Base-by-base conservation (phyloP, 2,113 vertebrate genomes). In the Pomatostomus ruficeps region DNA sequence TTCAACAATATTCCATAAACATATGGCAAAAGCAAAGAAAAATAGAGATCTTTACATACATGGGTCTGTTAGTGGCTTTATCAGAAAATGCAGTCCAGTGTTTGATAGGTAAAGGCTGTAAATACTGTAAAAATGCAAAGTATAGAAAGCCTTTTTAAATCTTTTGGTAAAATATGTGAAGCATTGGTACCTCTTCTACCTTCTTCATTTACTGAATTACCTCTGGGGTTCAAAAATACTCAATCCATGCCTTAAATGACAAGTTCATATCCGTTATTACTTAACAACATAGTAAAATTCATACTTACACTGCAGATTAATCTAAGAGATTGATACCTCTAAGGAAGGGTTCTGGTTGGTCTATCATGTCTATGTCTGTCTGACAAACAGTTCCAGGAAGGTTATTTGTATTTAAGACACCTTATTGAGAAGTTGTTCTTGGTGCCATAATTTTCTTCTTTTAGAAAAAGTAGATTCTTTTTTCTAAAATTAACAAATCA, bases 351-450 rank as follows among this genome's bases (percentile, higher is more conserved):
- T 85, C 81, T 77, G 48, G 58, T 90, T 71, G 82, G 67, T 80
- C 78, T 93, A 40, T 66, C 75, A 42, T 71, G 71, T 80, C 82
- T 91, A 74, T 8, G 2, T 63, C 59, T 80, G 67, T 75, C 52
- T 77, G 65, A 82, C n/a, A 94, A 94, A 93, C 88, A 90, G 55
- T 96, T 96, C 93, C 85, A 90, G 78, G 92, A 96, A 97, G 63
- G 36, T 76, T 91, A 79, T 70, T 88, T 79, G 81, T 83, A 77
- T 80, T 62, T 76, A 80, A 90, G 40, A 91, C 51, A 71, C 51
- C n/a, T 93, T 90, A 91, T 85, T 95, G 17, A 85, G 82, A 95
- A 96, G 43, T 38, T 66, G 20, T 28, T 88, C 31, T 83, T 88
- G 4, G 15, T 58, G 57, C 43, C 26, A 71, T 85, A 79, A 71